A percentile compares a stretch with the other conserved stretches of the same genome.
These are phyloP conservation scores for Sternotherus odoratus DNA, from an alignment of 2,797 vertebrate species.

Conservation along the genomic window DNA sequence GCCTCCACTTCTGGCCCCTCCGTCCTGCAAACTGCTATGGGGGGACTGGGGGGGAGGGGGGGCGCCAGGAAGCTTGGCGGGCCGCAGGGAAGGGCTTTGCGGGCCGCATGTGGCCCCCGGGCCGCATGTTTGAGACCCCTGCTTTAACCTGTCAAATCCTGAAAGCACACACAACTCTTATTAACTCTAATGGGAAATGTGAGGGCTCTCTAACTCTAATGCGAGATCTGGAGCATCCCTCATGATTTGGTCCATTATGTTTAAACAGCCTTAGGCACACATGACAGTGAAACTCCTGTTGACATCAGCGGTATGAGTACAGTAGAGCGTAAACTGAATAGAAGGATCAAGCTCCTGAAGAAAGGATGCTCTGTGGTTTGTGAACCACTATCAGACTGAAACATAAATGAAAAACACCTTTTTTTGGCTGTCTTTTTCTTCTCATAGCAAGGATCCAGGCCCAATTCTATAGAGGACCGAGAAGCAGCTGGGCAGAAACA, in stretches of 20 bases:
- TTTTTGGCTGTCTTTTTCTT: not conserved
- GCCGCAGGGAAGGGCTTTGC: too few species aligned
- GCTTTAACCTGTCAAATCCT: not conserved
- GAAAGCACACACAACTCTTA: not conserved
- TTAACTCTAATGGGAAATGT: not conserved
- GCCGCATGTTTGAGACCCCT: too few species aligned
- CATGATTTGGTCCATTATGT: not conserved
- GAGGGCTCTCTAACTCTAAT: not conserved
- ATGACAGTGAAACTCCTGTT: not conserved
- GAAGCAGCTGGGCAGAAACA: constrained; percentile 39
- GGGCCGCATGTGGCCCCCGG: too few species aligned
- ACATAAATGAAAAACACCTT: constrained; percentile 6
- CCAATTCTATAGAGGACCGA: constrained; percentile 1
- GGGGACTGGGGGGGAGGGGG: too few species aligned
- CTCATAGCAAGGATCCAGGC: not conserved
- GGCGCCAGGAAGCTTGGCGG: too few species aligned
- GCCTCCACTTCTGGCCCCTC: too few species aligned
- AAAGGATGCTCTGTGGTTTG: not conserved
- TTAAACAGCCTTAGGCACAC: not conserved
- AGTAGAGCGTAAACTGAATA: not conserved
- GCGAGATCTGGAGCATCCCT: not conserved
- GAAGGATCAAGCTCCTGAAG: not conserved
- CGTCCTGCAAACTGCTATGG: too few species aligned
- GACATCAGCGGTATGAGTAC: not conserved
- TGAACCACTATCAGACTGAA: not conserved